Percentiles rank a stretch among this genome's conserved stretches.
Conservation (phyloP, 2,113 vertebrate species). For the Ctenodactylus gundi region DNA sequence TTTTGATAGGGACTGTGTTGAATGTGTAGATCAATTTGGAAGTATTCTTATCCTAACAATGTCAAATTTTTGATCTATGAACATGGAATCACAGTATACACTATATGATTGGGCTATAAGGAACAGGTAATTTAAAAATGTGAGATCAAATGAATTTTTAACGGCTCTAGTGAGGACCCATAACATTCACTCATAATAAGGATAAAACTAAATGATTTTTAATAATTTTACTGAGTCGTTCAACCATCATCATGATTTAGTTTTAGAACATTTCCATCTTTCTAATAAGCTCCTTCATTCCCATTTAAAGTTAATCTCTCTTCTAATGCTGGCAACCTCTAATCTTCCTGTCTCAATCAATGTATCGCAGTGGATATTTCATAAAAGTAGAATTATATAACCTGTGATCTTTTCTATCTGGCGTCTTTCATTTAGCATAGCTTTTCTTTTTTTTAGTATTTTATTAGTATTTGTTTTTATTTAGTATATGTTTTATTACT, state of each 20-base stretch:
- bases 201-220: slow-evolving; percentile 13
- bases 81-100: not conserved
- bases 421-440: slow-evolving; percentile 38
- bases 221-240: slow-evolving; percentile 31
- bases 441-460: not conserved
- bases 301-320: not conserved
- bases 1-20: not conserved
- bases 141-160: slow-evolving; percentile 36
- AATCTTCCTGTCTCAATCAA: slow-evolving; percentile 29
- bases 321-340: not conserved
- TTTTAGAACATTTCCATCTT: slow-evolving; percentile 19
- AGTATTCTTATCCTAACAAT: not conserved
- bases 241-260: not conserved
- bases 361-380: slow-evolving; percentile 36
- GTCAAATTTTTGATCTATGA: slow-evolving; percentile 34
- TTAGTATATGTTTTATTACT: too few species aligned
- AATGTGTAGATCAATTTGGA: not conserved
- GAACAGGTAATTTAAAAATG: not conserved
- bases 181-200: slow-evolving; percentile 43
- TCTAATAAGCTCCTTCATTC: not conserved
- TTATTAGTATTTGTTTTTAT: too few species aligned
- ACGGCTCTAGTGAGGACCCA: not conserved
- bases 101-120: not conserved
- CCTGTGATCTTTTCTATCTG: not conserved
- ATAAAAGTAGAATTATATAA: slow-evolving; percentile 17